A percentile compares a stretch with the other conserved stretches of the same genome.
phyloP scores from a whole-genome alignment of 2,797 vertebrate genomes.

The Pangasius sanitwongsei region DNA sequence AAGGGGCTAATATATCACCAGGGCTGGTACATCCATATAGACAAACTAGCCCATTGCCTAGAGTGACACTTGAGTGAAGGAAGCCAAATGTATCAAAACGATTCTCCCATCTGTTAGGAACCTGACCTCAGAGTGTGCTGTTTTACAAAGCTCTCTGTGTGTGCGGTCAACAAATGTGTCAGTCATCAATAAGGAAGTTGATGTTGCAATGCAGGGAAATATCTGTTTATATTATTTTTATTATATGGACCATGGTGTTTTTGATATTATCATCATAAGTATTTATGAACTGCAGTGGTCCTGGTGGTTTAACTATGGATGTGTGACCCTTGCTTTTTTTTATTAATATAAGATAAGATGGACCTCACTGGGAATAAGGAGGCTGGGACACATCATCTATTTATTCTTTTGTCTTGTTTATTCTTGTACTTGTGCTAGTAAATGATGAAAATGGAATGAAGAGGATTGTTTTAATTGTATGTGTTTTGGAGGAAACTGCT shows the following conservation, averaged over 20 bases:
- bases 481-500: not conserved
- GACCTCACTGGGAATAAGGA: not conserved
- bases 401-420: not conserved
- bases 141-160: not conserved
- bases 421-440: not conserved
- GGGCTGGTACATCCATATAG: conserved; percentile 3
- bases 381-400: not conserved
- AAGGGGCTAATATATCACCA: not conserved
- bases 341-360: not conserved
- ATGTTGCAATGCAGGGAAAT: not conserved
- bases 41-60: not conserved
- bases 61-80: not conserved
- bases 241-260: not conserved
- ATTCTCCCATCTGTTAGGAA: not conserved
- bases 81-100: not conserved
- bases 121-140: not conserved
- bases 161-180: not conserved
- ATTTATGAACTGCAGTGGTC: not conserved
- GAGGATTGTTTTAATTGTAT: not conserved
- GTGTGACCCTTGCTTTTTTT: not conserved
- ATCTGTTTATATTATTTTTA: not conserved
- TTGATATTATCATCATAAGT: not conserved
- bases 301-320: not conserved
- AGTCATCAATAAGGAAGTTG: conserved; percentile 36
- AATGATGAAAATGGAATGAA: not conserved